phyloP scores from a whole-genome alignment of 2,888 invertebrate genomes.

The Hemicrepidius hirtus region DNA sequence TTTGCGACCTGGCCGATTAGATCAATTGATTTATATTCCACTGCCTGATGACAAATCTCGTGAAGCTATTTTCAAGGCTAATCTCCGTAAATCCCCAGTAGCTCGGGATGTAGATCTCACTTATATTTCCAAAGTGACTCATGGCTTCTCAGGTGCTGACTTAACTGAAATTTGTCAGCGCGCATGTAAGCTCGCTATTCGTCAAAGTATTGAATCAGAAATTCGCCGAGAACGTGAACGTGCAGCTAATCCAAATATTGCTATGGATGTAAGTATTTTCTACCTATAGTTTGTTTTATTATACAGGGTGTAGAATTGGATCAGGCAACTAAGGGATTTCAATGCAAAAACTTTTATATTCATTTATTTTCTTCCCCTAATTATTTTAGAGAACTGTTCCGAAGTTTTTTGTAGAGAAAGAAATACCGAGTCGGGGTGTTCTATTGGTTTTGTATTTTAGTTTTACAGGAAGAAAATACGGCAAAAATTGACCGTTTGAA shows the following conservation, averaged over 20 bases:
- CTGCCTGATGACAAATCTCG: conserved; percentile 99
- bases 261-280: conserved; percentile 85
- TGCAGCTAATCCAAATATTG: conserved; percentile 83
- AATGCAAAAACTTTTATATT: no score
- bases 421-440: no score
- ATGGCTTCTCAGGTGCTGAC: conserved; percentile 99
- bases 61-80: conserved; percentile 96
- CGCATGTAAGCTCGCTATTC: conserved; percentile 98
- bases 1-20: conserved; percentile 97
- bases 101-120: conserved; percentile 94
- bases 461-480: no score
- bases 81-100: conserved; percentile 96
- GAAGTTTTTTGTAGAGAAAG: no score
- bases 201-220: conserved; percentile 98
- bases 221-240: conserved; percentile 92
- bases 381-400: no score
- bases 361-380: no score
- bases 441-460: no score
- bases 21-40: conserved; percentile 99
- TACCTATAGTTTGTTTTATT: no score
- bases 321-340: no score
- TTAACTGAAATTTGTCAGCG: conserved; percentile 99
- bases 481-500: no score
- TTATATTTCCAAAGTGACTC: conserved; percentile 92
- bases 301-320: no score